Evolutionary conservation across 1,140 invertebrate species (phyloP), one percentile per base, ranked within the genome.

Genomic region (Daktulosphaira vitifoliae): DNA sequence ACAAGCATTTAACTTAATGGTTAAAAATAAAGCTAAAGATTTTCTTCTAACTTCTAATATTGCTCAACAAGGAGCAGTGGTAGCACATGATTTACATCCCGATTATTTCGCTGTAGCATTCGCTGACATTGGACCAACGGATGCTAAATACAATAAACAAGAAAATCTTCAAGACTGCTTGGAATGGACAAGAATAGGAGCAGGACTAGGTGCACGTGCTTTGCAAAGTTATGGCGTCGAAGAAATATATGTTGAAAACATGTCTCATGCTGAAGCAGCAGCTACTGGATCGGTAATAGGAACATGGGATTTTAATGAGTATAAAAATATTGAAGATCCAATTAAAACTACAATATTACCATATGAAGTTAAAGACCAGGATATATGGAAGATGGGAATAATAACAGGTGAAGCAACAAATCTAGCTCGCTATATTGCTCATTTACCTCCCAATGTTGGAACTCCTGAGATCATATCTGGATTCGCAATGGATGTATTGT

Each of bases 261-360:
- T 88, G 70, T 81, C 80, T 1, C 81, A 88, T 73, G 78, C 86
- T 2, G 84, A 88, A 74, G 82, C 85, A 26, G 82, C 86, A 4
- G 88, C 88, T 3, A 88, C 90, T 74, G 87, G 87, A 3, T 80
- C 81, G 37, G 69, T 75, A 23, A 75, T 92, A 33, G 77, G 78
- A 42, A 71, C 82, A 3, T 87, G 79, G 77, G 73, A 75, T 42
- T 89, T 81, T 73, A 84, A 88, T 76, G 84, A 84, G 51, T 79
- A 81, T 54, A 87, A 86, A 74, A 75, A 73, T 49, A 73, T 77
- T 54, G 77, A 82, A 4, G 83, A 84, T 49, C 75, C 52, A 11
- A n/a, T n/a, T n/a, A n/a, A n/a, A n/a, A n/a, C n/a, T n/a, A n/a
- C n/a, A n/a, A n/a, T n/a, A n/a, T n/a, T n/a, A n/a, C n/a, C n/a